These are phyloP conservation scores for Orthonevra nobilis DNA, from an alignment of 2,888 invertebrate species.

Conservation along the genomic window DNA sequence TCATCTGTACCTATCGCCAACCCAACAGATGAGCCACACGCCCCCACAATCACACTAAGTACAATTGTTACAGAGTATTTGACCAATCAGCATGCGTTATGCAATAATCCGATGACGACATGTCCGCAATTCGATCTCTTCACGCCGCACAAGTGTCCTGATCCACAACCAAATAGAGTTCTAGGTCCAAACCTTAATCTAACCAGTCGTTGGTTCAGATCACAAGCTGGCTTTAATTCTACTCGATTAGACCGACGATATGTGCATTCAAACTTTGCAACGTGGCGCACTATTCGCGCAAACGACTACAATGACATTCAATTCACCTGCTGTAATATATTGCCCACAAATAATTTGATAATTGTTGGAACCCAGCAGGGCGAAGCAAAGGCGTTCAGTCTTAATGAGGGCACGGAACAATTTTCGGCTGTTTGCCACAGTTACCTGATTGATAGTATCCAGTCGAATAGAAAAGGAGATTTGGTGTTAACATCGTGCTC, in stretches of 20 bases:
- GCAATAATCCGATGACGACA: slow-evolving; percentile 98
- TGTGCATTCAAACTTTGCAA: slow-evolving; percentile 91
- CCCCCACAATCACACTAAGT: slow-evolving; percentile 85
- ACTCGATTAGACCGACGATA: slow-evolving; percentile 88
- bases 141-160: slow-evolving; percentile 98
- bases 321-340: slow-evolving; percentile 88
- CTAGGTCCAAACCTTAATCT: slow-evolving; percentile 84
- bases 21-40: slow-evolving; percentile 80
- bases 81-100: slow-evolving; percentile 98
- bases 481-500: slow-evolving; percentile 91
- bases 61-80: slow-evolving; percentile 98
- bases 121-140: slow-evolving; percentile 98
- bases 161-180: slow-evolving; percentile 84
- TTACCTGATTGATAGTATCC: slow-evolving; percentile 91
- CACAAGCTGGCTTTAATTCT: slow-evolving; percentile 82
- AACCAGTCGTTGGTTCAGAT: slow-evolving; percentile 83
- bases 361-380: slow-evolving; percentile 95
- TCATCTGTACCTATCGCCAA: slow-evolving; percentile 79
- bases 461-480: slow-evolving; percentile 87
- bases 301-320: slow-evolving; percentile 85
- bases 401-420: slow-evolving; percentile 91
- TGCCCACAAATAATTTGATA: slow-evolving; percentile 80
- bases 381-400: slow-evolving; percentile 93
- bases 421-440: slow-evolving; percentile 90
- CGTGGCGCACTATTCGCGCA: slow-evolving; percentile 85